A percentile compares a stretch with the other conserved stretches of the same genome.
phyloP scores from a whole-genome alignment of 2,888 invertebrate species.

The Melanotus villosus region DNA sequence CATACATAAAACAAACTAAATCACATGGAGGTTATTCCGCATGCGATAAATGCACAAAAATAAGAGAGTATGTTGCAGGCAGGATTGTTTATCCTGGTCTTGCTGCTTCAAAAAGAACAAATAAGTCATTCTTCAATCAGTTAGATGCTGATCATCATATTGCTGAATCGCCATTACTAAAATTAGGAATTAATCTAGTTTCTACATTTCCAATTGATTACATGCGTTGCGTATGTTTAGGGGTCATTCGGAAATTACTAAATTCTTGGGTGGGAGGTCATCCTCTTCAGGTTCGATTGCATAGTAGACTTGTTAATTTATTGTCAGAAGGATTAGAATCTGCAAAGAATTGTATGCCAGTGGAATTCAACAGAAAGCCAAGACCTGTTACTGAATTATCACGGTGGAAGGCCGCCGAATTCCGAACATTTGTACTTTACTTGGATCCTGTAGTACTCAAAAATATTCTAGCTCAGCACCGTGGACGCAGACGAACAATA shows the following conservation, averaged over 20 bases:
- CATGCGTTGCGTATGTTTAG: conserved; percentile 11
- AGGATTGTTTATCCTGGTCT: not conserved
- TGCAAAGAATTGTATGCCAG: not conserved
- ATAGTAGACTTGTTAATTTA: not conserved
- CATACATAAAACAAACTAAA: conserved; percentile 35
- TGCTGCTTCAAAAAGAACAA: not conserved
- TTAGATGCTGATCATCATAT: conserved; percentile 10
- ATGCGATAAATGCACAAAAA: not conserved
- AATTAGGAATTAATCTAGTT: conserved; percentile 33
- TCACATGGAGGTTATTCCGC: not conserved
- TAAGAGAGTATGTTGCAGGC: not conserved
- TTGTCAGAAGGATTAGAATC: not conserved
- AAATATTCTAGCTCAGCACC: too few species aligned
- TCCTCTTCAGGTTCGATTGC: not conserved
- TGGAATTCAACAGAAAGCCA: not conserved
- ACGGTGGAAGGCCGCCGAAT: not conserved
- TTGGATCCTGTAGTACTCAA: not conserved
- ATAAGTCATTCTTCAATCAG: not conserved
- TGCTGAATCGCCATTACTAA: not conserved
- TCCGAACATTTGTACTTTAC: not conserved
- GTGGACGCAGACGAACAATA: too few species aligned
- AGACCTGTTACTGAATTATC: not conserved
- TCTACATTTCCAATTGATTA: conserved; percentile 37
- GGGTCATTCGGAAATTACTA: conserved; percentile 35
- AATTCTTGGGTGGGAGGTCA: conserved; percentile 26